phyloP scores from a whole-genome alignment of 2,113 vertebrate species.

The Cephalopterus ornatus region DNA sequence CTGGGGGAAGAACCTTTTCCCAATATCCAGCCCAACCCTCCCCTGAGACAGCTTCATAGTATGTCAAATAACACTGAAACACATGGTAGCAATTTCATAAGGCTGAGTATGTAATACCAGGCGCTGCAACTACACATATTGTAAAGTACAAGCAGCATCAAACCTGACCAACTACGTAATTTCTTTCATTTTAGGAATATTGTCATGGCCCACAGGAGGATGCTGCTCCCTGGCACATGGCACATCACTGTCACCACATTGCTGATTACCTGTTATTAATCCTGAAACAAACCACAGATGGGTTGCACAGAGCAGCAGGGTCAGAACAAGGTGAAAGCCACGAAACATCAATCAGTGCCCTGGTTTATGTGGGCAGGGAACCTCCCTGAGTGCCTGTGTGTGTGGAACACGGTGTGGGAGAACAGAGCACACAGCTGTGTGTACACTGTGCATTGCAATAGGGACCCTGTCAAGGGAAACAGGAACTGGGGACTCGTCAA shows the following conservation, averaged over 20 bases:
- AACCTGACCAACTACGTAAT: not conserved
- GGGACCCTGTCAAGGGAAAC: not conserved
- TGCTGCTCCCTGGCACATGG: not conserved
- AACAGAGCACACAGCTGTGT: not conserved
- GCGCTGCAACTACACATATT: accelerated
- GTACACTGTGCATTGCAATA: accelerated
- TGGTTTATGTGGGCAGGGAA: not conserved
- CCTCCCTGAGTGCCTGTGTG: accelerated
- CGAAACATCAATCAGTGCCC: accelerated
- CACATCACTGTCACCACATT: accelerated
- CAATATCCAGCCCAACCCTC: accelerated
- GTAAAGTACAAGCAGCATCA: not conserved
- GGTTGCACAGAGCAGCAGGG: not conserved
- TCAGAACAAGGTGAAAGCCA: not conserved
- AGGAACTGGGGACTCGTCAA: not conserved
- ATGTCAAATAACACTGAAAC: not conserved
- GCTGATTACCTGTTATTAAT: not conserved
- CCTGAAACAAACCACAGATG: not conserved
- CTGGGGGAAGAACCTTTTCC: not conserved
- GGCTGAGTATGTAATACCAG: not conserved
- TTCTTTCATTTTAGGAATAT: not conserved
- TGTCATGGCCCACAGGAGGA: not conserved
- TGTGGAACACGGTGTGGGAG: not conserved
- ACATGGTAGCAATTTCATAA: not conserved
- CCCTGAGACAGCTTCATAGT: not conserved